Evolutionary conservation across 2,113 vertebrate species (phyloP).

Genomic region (Lagopus leucura): DNA sequence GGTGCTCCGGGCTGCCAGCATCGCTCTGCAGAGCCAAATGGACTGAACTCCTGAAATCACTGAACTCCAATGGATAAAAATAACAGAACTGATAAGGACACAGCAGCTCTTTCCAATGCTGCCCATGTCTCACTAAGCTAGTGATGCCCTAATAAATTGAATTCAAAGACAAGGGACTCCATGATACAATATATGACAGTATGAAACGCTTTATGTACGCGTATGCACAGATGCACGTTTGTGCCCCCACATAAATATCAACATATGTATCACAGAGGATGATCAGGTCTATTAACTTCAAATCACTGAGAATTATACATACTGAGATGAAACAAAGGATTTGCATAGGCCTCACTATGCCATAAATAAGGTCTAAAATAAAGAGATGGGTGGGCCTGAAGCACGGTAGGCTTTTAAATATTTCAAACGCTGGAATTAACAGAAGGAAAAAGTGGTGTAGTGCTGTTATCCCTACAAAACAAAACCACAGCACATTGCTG

Average conservation of each 20-base stretch:
- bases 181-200: not conserved
- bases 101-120: not conserved
- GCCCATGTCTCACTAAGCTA: not conserved
- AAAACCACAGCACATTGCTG: not conserved
- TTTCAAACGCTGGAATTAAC: slow-evolving; percentile 2
- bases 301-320: slow-evolving; percentile 19
- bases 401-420: slow-evolving; percentile 7
- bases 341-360: not conserved
- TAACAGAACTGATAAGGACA: not conserved
- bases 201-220: not conserved
- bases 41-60: not conserved
- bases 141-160: not conserved
- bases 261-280: not conserved
- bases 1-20: not conserved
- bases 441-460: not conserved
- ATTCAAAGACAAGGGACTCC: not conserved
- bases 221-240: fast-evolving
- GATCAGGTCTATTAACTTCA: slow-evolving; percentile 50
- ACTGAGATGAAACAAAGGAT: slow-evolving; percentile 24
- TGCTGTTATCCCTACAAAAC: not conserved
- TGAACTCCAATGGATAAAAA: not conserved
- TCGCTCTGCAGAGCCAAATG: not conserved
- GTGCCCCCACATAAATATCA: slow-evolving; percentile 32
- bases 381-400: slow-evolving; percentile 3
- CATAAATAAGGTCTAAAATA: slow-evolving; percentile 46